These are phyloP conservation scores for Gibbula magus DNA, from an alignment of 2,888 invertebrate genomes.

Conservation along the genomic window DNA sequence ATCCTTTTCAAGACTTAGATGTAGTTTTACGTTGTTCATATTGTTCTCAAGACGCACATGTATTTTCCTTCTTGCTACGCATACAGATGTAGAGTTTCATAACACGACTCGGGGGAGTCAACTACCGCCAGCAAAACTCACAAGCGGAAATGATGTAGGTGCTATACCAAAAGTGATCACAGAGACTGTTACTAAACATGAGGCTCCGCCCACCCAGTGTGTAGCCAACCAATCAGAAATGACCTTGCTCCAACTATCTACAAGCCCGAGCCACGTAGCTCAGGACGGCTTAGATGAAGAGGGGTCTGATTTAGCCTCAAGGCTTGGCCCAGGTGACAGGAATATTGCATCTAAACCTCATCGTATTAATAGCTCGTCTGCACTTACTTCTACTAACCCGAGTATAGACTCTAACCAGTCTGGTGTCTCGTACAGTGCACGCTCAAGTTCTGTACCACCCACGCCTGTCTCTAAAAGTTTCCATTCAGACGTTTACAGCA, in stretches of 20 bases:
- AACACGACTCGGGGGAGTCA: slow-evolving; percentile 50
- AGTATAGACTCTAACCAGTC: slow-evolving; percentile 24
- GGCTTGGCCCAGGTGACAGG: slow-evolving; percentile 29
- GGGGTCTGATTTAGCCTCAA: background rate
- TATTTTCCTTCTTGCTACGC: no score
- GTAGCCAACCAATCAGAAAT: slow-evolving; percentile 30
- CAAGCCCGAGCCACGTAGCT: background rate
- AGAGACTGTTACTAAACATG: slow-evolving; percentile 26
- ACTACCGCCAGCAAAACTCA: background rate
- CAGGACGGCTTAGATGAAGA: background rate
- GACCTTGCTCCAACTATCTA: background rate
- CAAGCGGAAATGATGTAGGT: background rate
- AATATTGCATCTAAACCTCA: slow-evolving; percentile 9
- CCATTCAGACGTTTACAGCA: slow-evolving; percentile 72
- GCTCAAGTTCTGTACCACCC: slow-evolving; percentile 42
- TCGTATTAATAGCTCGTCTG: slow-evolving; percentile 25
- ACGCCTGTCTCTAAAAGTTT: slow-evolving; percentile 61
- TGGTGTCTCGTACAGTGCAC: slow-evolving; percentile 3
- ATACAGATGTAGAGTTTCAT: slow-evolving; percentile 59
- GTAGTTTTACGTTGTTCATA: no score
- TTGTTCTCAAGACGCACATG: no score
- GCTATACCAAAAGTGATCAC: slow-evolving; percentile 25
- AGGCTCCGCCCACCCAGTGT: slow-evolving; percentile 28
- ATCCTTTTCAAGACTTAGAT: no score
- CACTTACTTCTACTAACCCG: slow-evolving; percentile 30